A percentile compares a stretch with the other conserved stretches of the same genome.
phyloP scores from a whole-genome alignment of 2,888 invertebrate species.

The Ophioninae sp. region DNA sequence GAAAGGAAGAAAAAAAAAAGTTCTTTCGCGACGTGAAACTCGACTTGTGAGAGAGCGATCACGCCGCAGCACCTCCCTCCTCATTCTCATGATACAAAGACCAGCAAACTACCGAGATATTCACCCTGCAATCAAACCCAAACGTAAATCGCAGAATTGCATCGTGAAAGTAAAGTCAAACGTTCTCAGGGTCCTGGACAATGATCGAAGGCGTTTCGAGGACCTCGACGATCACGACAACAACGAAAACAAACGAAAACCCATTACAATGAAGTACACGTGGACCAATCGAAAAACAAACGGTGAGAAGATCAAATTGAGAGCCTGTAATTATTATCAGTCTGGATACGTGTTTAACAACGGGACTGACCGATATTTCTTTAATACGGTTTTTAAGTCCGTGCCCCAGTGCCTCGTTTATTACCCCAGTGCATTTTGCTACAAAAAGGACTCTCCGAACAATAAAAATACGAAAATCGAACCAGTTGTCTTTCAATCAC shows the following conservation, averaged over 20 bases:
- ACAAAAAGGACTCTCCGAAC: no score
- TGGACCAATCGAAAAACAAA: conserved; percentile 22
- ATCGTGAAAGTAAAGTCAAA: conserved; percentile 72
- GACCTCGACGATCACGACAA: conserved; percentile 46
- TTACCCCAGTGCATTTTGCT: no score
- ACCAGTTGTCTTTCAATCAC: no score
- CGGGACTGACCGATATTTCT: no score
- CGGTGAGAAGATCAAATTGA: background rate
- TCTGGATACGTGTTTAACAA: no score
- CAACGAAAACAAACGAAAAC: conserved; percentile 44
- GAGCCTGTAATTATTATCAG: no score
- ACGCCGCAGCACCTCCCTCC: conserved; percentile 79
- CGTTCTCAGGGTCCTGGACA: conserved; percentile 76
- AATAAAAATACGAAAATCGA: no score
- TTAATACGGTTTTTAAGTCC: no score
- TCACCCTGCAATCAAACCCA: conserved; percentile 79
- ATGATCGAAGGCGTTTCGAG: conserved; percentile 68
- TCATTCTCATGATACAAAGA: conserved; percentile 77
- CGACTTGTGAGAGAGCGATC: conserved; percentile 60
- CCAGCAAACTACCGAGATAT: conserved; percentile 79
- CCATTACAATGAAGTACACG: conserved; percentile 1
- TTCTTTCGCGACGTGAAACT: conserved; percentile 56
- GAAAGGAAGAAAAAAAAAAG: background rate
- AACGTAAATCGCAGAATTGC: conserved; percentile 7
- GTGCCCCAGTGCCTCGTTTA: no score